Evolutionary conservation across 2,797 vertebrate species (phyloP).

Genomic region (Ctenopoma kingsleyae): DNA sequence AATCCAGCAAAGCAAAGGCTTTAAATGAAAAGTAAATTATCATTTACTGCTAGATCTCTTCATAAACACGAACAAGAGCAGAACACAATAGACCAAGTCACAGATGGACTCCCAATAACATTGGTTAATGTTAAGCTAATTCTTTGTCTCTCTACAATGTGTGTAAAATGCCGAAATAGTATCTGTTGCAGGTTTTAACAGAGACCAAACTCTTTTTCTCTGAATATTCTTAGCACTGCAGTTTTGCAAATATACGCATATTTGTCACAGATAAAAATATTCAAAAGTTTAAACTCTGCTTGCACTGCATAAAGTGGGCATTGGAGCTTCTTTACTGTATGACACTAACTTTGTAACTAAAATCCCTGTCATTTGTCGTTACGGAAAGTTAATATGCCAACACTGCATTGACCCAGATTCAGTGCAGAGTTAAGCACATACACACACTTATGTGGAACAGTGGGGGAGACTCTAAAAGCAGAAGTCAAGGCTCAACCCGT

Average conservation of each 20-base stretch:
- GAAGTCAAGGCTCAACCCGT: slow-evolving; percentile 66
- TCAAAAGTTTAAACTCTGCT: slow-evolving; percentile 44
- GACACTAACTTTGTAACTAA: slow-evolving; percentile 54
- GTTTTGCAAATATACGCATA: slow-evolving; percentile 36
- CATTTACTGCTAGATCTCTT: not conserved
- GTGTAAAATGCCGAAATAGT: not conserved
- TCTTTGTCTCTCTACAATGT: not conserved
- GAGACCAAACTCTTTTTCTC: not conserved
- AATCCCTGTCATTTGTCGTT: slow-evolving; percentile 71
- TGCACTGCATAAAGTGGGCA: slow-evolving; percentile 52
- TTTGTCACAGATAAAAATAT: slow-evolving; percentile 45
- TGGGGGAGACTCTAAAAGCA: slow-evolving; percentile 63
- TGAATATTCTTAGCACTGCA: slow-evolving; percentile 4
- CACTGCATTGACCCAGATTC: slow-evolving; percentile 74
- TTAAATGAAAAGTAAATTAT: too few relatives aligned
- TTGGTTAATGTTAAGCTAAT: not conserved
- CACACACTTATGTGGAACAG: slow-evolving; percentile 33
- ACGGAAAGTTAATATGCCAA: slow-evolving; percentile 66
- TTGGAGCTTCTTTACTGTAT: slow-evolving; percentile 34
- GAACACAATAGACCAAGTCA: not conserved
- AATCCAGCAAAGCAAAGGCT: not conserved
- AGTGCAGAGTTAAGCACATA: slow-evolving; percentile 57
- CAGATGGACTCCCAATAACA: not conserved
- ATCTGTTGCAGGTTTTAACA: not conserved
- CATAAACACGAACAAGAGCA: not conserved